These are phyloP conservation scores for Alces alces DNA, from an alignment of 2,113 vertebrate genomes.

Conservation along the genomic window DNA sequence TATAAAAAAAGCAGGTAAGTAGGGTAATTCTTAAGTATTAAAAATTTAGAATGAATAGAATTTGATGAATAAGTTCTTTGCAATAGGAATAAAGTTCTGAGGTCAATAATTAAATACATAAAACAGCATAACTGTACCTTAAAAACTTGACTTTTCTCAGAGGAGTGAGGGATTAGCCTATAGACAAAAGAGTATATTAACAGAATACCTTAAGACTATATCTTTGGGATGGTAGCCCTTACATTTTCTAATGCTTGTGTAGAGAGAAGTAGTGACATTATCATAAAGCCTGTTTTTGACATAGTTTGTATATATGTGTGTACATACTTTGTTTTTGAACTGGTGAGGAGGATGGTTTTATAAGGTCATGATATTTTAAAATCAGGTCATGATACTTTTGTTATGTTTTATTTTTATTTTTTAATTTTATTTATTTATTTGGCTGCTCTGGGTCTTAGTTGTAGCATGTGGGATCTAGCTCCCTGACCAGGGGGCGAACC, in stretches of 20 bases:
- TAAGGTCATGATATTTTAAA: not conserved
- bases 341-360: not conserved
- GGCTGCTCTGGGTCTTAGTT: no score
- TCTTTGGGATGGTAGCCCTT: not conserved
- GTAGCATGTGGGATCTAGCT: no score
- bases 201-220: not conserved
- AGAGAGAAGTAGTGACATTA: not conserved
- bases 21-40: not conserved
- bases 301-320: not conserved
- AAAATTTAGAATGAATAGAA: not conserved
- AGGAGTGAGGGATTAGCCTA: not conserved
- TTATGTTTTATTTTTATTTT: slow-evolving; percentile 8
- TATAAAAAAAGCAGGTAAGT: not conserved
- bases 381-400: not conserved
- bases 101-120: not conserved
- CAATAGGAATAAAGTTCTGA: not conserved
- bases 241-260: not conserved
- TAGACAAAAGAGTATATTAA: not conserved
- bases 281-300: not conserved
- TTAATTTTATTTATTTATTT: no score
- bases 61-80: not conserved
- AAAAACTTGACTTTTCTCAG: not conserved
- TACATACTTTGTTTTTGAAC: not conserved
- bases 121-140: not conserved
- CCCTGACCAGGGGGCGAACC: no score